phyloP scores from a whole-genome alignment of 35 echinoderm and acorn worm species.

The Strongylocentrotus purpuratus region DNA sequence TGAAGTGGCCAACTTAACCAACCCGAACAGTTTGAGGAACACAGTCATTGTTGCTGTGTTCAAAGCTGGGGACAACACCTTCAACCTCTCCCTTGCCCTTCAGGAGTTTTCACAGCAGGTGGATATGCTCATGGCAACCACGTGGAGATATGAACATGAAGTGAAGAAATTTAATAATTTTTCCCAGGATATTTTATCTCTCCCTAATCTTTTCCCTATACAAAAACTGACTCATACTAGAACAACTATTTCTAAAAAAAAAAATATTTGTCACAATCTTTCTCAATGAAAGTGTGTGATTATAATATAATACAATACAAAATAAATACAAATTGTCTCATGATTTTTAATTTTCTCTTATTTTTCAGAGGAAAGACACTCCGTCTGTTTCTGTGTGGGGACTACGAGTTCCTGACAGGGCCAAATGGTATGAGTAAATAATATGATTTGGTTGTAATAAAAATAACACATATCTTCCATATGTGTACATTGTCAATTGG shows the following conservation, averaged over 20 bases:
- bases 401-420: slow-evolving; percentile 30
- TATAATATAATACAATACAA: neutral
- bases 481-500: neutral
- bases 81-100: slow-evolving; percentile 54
- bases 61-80: slow-evolving; percentile 54
- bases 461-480: neutral
- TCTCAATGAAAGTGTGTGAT: neutral
- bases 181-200: too few relatives aligned
- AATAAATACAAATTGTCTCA: neutral
- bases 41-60: slow-evolving; percentile 58
- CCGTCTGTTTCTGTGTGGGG: neutral
- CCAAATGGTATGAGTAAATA: neutral
- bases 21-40: slow-evolving; percentile 70
- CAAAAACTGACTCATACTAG: neutral
- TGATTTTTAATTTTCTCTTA: neutral
- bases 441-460: neutral
- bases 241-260: neutral
- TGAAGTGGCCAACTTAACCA: slow-evolving; percentile 68
- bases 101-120: slow-evolving; percentile 29
- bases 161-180: too few relatives aligned
- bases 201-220: neutral
- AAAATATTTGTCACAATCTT: too few relatives aligned
- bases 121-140: slow-evolving; percentile 16
- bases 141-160: slow-evolving; percentile 49
- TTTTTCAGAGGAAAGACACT: slow-evolving; percentile 13